Evolutionary conservation across 1,140 invertebrate species (phyloP).

Genomic region (Pseudomyrmex gracilis): DNA sequence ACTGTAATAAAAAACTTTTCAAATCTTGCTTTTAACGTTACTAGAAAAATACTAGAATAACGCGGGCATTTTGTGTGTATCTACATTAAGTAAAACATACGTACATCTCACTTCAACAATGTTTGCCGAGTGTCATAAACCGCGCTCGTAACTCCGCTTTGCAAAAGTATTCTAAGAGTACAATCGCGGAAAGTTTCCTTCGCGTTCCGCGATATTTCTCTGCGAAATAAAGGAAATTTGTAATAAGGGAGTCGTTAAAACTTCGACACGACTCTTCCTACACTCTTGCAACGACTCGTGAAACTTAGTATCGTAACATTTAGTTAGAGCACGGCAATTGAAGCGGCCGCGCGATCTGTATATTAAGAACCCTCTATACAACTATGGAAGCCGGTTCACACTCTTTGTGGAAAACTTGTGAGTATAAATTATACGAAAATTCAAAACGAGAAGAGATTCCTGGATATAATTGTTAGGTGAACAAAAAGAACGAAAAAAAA

Average conservation of each 20-base stretch:
- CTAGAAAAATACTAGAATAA: background rate
- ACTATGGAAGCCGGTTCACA: background rate
- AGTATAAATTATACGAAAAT: too few relatives aligned
- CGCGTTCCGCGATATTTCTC: constrained; percentile 54
- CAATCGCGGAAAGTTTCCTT: constrained; percentile 32
- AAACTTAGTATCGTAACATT: constrained; percentile 55
- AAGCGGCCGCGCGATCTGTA: constrained; percentile 49
- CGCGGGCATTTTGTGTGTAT: background rate
- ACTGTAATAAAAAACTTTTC: too few relatives aligned
- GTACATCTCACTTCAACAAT: background rate
- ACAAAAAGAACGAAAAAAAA: background rate
- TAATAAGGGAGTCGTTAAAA: constrained; percentile 59
- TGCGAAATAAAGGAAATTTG: constrained; percentile 58
- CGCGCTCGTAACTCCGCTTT: constrained; percentile 12
- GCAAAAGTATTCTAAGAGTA: constrained; percentile 37
- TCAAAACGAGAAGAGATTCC: too few relatives aligned
- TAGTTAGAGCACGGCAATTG: constrained; percentile 53
- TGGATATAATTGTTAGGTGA: too few relatives aligned
- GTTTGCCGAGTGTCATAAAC: constrained; percentile 33
- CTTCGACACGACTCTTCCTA: constrained; percentile 57
- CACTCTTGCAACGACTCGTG: constrained; percentile 52
- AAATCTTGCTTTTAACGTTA: background rate
- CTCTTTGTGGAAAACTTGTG: constrained; percentile 8
- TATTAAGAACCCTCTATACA: constrained; percentile 45
- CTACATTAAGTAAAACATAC: background rate